Evolutionary conservation across 2,888 invertebrate genomes (phyloP), one percentile per base, ranked within the genome.

Genomic region (Oscheius sp.): DNA sequence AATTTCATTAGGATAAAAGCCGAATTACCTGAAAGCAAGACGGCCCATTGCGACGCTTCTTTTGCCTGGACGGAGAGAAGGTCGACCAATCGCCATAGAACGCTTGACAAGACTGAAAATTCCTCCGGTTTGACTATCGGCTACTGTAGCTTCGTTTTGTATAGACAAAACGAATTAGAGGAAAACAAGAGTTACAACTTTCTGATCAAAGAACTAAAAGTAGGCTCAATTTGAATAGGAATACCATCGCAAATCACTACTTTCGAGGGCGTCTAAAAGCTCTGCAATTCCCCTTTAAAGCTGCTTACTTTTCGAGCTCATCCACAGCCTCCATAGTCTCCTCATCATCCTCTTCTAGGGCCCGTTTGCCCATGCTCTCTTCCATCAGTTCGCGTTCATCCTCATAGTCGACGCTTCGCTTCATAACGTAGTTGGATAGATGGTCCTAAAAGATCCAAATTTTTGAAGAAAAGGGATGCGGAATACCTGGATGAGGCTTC

Each of bases 51-150:
- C 83, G 45, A 76, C 69, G 65, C 77, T 75, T 25, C 84, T 69
- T 69, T 84, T 84, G 67, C 83, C 84, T 15, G 84, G 83, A 10
- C 84, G 75, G 72, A 84, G 82, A 37, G 82, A 82, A 61, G 75
- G 72, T 23, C 84, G 63, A 17, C 83, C 84, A 37, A 83, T 76
- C 6, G 83, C 82, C 76, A 83, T 76, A 17, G 82, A 79, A 12
- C 84, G 75, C 69, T 84, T 84, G 53, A 75, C 82, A 15, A 76
- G 71, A 25, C 64, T 65, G 25, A 33, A 65, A 64, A 29, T 42
- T 8, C n/a, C n/a, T n/a, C n/a, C 1, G 27, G 6, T 23, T 52
- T 48, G 1, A 27, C 6, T 42, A 17, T 12, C 0, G 4, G 4
- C 42, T 20, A 42, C n/a, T n/a, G n/a, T n/a, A n/a, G n/a, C n/a